Conservation (phyloP, 2,888 invertebrate species). For the Hartigia nigra region DNA sequence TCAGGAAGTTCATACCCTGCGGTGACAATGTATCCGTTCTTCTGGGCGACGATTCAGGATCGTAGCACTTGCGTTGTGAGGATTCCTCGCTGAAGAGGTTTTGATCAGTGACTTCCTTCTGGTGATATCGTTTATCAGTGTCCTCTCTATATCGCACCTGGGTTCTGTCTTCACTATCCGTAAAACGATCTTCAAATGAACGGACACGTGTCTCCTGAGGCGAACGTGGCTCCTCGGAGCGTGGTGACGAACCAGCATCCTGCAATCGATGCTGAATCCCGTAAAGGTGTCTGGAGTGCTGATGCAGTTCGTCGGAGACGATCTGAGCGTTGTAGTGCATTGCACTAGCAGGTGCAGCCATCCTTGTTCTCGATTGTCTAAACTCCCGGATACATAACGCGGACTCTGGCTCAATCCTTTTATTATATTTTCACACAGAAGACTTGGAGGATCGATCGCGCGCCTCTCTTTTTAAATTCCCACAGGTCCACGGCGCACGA, state of each 20-base stretch:
- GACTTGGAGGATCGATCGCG: background rate
- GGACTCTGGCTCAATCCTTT: background rate
- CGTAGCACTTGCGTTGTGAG: slow-evolving; percentile 4
- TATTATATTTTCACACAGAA: background rate
- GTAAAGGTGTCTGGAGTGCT: slow-evolving; percentile 44
- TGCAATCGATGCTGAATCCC: slow-evolving; percentile 44
- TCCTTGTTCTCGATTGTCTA: slow-evolving; percentile 17
- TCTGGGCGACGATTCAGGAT: slow-evolving; percentile 1
- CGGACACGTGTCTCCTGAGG: slow-evolving; percentile 22
- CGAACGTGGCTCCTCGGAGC: slow-evolving; percentile 42
- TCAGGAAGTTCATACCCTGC: slow-evolving; percentile 27
- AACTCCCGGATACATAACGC: background rate
- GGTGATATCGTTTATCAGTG: background rate
- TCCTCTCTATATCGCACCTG: background rate
- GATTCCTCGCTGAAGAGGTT: background rate
- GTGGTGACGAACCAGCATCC: slow-evolving; percentile 43
- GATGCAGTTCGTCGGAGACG: slow-evolving; percentile 51
- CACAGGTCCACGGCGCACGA: background rate
- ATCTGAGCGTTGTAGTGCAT: slow-evolving; percentile 59
- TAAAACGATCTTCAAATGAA: slow-evolving; percentile 23
- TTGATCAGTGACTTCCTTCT: background rate
- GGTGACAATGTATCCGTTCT: slow-evolving; percentile 22
- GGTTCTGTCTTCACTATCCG: background rate
- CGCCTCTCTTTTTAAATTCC: background rate
- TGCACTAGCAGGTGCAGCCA: slow-evolving; percentile 42